phyloP scores from a whole-genome alignment of 1,140 invertebrate genomes.

The Apis mellifera region Amel_HAv3.1 CM009932.2:5867001-5867500 shows the following conservation, averaged over 20 bases:
- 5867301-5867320: background rate
- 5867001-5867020: background rate
- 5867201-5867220: constrained; percentile 18
- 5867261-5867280: constrained; percentile 6
- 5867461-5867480: too few species aligned
- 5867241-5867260: constrained; percentile 34
- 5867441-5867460: background rate
- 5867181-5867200: constrained; percentile 41
- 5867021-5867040: background rate
- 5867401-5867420: background rate
- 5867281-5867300: constrained; percentile 7
- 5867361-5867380: background rate
- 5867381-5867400: background rate
- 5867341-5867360: background rate
- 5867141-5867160: constrained; percentile 7
- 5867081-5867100: constrained; percentile 9
- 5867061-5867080: constrained; percentile 52
- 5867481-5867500: too few species aligned
- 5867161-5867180: constrained; percentile 48
- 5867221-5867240: constrained; percentile 4
- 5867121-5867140: constrained; percentile 2
- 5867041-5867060: background rate
- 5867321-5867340: background rate
- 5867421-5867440: background rate
- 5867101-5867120: background rate